Evolutionary conservation across 2,888 invertebrate genomes (phyloP), one percentile per base, ranked within the genome.

Genomic region (Theristus sp.): DNA sequence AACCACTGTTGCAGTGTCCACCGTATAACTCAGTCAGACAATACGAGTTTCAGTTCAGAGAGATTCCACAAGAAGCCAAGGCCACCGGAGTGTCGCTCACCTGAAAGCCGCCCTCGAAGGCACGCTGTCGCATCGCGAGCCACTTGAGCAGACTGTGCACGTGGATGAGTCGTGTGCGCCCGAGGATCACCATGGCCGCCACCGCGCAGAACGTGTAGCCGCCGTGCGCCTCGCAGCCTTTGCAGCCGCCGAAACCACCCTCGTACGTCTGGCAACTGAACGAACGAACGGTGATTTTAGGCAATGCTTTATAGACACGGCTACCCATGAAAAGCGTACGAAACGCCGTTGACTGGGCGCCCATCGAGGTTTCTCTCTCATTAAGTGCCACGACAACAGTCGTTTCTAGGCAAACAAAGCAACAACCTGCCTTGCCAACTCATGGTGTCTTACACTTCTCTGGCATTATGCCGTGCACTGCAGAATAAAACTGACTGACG

Each of bases 171-270:
- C 65, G 63, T 17, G 38, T 38, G 10, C 38, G 6, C 6, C 84
- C 83, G 24, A 99, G 79, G 62, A 99, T 77, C 1, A 86, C 83
- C 55, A 99, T 79, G 1, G 89, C 82, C 59, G 96, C 91, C 64
- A 94, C 81, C 0, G 89, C 96, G 80, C 98, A 99, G 77, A 89
- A 98, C 1, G 94, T 85, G 76, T 98, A 98, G n/a, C 98, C 98
- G 1, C 98, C 98, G 78, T 98, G 98, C 6, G 98, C 96, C 77
- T 99, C 98, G 82, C 89, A 83, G 13, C 88, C 89, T 0, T 89
- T 89, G 66, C 81, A 84, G 0, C 93, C 94, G 49, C 86, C 87
- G 79, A 98, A 98, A 0, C 98, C 98, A 54, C 98, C 98, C 78
- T 99, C 98, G 78, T 94, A 98, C 0, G 93, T 91, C 77, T 98